Percentiles rank a stretch among this genome's conserved stretches.
phyloP scores from a whole-genome alignment of 2,797 vertebrate genomes.

The Mus minutoides region DNA sequence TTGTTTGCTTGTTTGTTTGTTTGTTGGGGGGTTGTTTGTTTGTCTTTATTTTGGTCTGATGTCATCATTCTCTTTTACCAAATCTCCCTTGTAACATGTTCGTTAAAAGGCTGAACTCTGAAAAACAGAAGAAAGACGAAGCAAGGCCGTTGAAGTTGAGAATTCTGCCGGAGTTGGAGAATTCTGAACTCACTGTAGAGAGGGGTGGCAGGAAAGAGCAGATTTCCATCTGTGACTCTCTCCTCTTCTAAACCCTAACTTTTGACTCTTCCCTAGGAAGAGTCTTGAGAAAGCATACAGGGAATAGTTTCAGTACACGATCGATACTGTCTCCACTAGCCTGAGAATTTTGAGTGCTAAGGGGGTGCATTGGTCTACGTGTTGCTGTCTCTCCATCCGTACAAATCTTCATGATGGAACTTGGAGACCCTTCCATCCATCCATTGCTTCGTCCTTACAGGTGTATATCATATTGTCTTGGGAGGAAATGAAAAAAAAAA shows the following conservation, averaged over 20 bases:
- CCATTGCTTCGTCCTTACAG: not conserved
- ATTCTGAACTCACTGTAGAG: conserved; percentile 8
- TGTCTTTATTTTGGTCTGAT: not conserved
- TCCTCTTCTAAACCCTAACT: not conserved
- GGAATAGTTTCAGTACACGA: not conserved
- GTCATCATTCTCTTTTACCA: not conserved
- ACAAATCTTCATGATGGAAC: not conserved
- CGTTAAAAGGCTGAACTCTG: not conserved
- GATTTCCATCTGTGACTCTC: not conserved
- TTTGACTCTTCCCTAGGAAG: not conserved
- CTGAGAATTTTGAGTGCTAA: conserved; percentile 28
- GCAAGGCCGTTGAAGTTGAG: not conserved
- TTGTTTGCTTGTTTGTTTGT: not conserved
- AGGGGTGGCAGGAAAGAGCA: not conserved
- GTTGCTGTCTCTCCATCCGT: conserved; percentile 4
- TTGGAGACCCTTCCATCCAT: not conserved
- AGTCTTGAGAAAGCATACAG: not conserved
- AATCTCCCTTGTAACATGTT: not conserved
- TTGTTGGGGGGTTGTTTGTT: not conserved
- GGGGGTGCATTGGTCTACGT: not conserved
- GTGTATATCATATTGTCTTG: not conserved
- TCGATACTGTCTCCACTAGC: conserved; percentile 15
- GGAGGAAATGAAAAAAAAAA: not conserved
- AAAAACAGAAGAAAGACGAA: not conserved
- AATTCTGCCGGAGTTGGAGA: not conserved